Conservation (phyloP, 1,140 invertebrate genomes). For the Cheumatopsyche charites region DNA sequence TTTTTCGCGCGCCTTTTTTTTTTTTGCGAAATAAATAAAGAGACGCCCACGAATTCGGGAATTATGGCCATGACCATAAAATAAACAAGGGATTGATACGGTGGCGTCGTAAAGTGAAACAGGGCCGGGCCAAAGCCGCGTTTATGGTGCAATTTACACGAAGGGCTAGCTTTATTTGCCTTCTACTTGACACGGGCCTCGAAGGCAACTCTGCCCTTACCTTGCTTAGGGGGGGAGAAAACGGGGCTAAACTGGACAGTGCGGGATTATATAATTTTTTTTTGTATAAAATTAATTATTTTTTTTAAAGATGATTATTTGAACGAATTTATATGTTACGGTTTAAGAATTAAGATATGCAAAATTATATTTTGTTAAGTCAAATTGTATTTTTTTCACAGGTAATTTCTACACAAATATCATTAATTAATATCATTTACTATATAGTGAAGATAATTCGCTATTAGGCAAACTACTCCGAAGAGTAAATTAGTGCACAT, state of each 20-base stretch:
- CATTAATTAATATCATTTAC: too few relatives aligned
- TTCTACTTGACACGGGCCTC: conserved; percentile 35
- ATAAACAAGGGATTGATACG: conserved; percentile 47
- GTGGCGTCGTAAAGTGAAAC: conserved; percentile 44
- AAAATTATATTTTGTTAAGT: not conserved
- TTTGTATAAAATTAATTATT: not conserved
- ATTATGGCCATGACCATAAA: conserved; percentile 46
- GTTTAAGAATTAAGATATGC: not conserved
- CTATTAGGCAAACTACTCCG: too few relatives aligned
- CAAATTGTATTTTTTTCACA: too few relatives aligned
- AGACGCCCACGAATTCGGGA: conserved; percentile 19
- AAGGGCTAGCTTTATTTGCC: conserved; percentile 40
- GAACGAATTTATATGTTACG: not conserved
- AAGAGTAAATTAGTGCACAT: too few relatives aligned
- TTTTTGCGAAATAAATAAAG: conserved; percentile 13
- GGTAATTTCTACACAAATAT: too few relatives aligned
- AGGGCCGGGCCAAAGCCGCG: conserved; percentile 36
- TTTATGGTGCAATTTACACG: conserved; percentile 45
- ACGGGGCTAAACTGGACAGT: too few relatives aligned
- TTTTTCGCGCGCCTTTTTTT: too few relatives aligned
- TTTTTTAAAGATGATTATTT: not conserved
- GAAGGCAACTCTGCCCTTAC: not conserved
- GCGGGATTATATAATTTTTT: not conserved
- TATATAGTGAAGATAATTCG: too few relatives aligned
- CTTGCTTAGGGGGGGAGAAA: too few relatives aligned